Evolutionary conservation across 1,140 invertebrate genomes (phyloP).

Genomic region (Solenopsis fugax): DNA sequence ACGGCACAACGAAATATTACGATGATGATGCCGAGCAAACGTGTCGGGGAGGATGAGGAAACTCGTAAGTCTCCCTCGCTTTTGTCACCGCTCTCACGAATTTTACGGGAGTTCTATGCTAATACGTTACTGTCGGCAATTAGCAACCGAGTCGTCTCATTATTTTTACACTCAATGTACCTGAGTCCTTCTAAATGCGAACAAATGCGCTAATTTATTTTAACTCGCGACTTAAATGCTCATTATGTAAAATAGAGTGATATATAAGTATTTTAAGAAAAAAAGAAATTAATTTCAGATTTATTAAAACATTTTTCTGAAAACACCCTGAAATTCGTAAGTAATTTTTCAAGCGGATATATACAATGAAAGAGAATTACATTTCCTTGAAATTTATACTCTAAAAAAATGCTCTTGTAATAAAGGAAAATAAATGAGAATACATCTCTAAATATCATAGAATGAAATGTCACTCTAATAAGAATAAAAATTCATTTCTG

Average conservation of each 20-base stretch:
- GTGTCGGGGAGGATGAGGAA: neutral
- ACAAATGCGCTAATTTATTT: constrained; percentile 28
- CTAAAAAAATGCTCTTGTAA: neutral
- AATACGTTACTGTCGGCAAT: constrained; percentile 1
- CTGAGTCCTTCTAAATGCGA: neutral
- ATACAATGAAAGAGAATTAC: neutral
- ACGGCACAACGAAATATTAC: constrained; percentile 28
- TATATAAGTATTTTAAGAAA: neutral
- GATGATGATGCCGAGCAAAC: constrained; percentile 7
- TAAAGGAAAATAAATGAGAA: neutral
- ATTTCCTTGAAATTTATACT: neutral
- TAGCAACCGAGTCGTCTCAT: constrained; percentile 5
- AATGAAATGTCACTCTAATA: too few species aligned
- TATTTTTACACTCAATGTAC: constrained; percentile 8
- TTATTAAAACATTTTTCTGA: neutral
- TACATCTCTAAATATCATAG: neutral
- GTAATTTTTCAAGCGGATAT: neutral
- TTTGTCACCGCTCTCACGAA: constrained; percentile 10
- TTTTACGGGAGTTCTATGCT: constrained; percentile 17
- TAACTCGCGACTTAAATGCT: neutral
- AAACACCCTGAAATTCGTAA: neutral
- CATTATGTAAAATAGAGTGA: neutral
- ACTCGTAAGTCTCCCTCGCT: neutral
- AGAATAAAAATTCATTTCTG: neutral
- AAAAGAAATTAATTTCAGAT: neutral